Conservation (phyloP, 2,797 vertebrate species). For the Avahi laniger region DNA sequence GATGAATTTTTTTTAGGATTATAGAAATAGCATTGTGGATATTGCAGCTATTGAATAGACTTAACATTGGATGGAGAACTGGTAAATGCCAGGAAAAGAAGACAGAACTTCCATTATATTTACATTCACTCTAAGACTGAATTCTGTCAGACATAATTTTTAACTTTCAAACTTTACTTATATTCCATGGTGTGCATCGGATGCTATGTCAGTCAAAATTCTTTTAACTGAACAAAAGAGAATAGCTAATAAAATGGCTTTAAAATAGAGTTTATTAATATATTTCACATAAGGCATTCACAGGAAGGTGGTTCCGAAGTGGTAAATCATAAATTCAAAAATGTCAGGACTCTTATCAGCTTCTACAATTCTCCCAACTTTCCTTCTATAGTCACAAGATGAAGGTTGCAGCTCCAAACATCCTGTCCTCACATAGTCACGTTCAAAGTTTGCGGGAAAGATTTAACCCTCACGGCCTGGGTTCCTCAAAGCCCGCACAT, state of each 20-base stretch:
- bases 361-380: neutral
- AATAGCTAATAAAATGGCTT: neutral
- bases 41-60: neutral
- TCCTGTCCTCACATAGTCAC: neutral
- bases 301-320: neutral
- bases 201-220: neutral
- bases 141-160: neutral
- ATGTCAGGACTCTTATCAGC: neutral
- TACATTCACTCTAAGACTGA: neutral
- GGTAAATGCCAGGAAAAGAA: neutral
- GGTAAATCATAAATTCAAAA: neutral
- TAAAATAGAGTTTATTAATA: neutral
- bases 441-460: neutral
- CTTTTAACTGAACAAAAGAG: neutral
- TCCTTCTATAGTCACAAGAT: too few relatives aligned
- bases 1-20: neutral
- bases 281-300: neutral
- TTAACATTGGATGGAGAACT: neutral
- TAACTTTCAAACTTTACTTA: neutral
- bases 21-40: neutral
- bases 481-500: neutral
- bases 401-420: neutral
- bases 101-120: neutral
- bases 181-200: neutral
- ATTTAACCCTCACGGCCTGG: rapidly evolving